These are phyloP conservation scores for Thyatira batis DNA, from an alignment of 2,888 invertebrate species.

Conservation along the genomic window DNA sequence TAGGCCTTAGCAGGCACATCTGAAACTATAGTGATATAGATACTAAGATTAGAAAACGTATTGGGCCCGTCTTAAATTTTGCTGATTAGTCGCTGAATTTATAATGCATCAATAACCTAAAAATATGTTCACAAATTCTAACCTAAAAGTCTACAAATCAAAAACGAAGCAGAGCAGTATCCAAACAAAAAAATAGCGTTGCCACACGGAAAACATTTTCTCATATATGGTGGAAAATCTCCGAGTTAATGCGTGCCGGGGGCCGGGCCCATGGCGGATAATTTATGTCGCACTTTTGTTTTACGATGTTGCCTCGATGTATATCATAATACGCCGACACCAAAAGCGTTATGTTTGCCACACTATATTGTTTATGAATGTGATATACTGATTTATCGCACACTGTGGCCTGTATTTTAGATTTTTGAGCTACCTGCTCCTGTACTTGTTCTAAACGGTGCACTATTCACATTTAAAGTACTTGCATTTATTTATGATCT, in stretches of 20 bases:
- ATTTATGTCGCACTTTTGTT: constrained; percentile 77
- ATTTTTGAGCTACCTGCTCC: constrained; percentile 10
- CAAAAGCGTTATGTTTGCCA: constrained; percentile 30
- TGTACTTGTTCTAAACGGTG: constrained; percentile 10
- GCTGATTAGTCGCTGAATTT: too few relatives aligned
- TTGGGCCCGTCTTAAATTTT: too few relatives aligned
- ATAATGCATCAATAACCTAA: too few relatives aligned
- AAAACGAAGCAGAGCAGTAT: constrained; percentile 53
- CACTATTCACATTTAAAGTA: constrained; percentile 9
- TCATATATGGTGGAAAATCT: constrained; percentile 76
- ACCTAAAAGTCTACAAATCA: constrained; percentile 3
- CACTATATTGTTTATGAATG: constrained; percentile 43
- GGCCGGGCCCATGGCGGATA: constrained; percentile 56
- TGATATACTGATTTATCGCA: constrained; percentile 37
- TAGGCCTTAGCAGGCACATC: too few relatives aligned
- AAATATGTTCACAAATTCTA: not conserved
- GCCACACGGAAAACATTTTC: constrained; percentile 70
- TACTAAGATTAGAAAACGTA: too few relatives aligned
- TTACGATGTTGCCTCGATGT: constrained; percentile 48
- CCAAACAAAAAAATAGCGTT: constrained; percentile 34
- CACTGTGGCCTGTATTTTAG: constrained; percentile 20
- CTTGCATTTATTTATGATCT: constrained; percentile 3
- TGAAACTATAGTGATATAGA: too few relatives aligned
- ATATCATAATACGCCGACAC: constrained; percentile 53
- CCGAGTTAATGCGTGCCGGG: constrained; percentile 66